phyloP scores from a whole-genome alignment of 1,140 invertebrate genomes.

The Caerostris extrusa region DNA sequence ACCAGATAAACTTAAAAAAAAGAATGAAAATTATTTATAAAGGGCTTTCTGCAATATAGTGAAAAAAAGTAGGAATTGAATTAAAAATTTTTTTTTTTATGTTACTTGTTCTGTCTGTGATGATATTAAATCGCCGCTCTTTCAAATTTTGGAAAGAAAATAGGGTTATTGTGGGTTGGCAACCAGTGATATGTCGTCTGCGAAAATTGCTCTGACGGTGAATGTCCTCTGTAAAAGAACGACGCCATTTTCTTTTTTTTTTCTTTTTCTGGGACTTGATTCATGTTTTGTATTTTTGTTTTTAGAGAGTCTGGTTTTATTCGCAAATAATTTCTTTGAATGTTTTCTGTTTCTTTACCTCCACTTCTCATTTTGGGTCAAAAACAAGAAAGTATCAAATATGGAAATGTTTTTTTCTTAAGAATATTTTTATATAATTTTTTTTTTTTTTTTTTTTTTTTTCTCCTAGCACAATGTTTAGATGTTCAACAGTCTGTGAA shows the following conservation, averaged over 20 bases:
- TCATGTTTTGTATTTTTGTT: not conserved
- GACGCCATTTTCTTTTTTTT: not conserved
- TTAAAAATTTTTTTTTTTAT: too few species aligned
- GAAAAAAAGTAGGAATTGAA: too few species aligned
- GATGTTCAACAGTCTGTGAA: not conserved
- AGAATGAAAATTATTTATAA: too few species aligned
- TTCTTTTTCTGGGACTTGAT: too few species aligned
- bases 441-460: not conserved
- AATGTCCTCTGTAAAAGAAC: not conserved
- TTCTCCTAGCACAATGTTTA: not conserved
- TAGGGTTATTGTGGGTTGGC: not conserved
- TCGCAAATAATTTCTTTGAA: not conserved
- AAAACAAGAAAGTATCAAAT: not conserved
- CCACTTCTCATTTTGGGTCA: not conserved
- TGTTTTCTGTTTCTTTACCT: not conserved
- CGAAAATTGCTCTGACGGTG: not conserved
- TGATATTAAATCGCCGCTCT: not conserved
- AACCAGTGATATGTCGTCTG: not conserved
- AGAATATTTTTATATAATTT: not conserved
- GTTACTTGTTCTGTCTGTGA: not conserved
- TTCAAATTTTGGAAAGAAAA: not conserved
- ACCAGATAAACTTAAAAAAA: too few species aligned
- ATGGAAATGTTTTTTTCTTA: not conserved
- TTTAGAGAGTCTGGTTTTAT: not conserved
- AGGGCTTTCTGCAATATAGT: too few species aligned